Conservation (phyloP, 2,113 vertebrate species). For the Prunella himalayana region DNA sequence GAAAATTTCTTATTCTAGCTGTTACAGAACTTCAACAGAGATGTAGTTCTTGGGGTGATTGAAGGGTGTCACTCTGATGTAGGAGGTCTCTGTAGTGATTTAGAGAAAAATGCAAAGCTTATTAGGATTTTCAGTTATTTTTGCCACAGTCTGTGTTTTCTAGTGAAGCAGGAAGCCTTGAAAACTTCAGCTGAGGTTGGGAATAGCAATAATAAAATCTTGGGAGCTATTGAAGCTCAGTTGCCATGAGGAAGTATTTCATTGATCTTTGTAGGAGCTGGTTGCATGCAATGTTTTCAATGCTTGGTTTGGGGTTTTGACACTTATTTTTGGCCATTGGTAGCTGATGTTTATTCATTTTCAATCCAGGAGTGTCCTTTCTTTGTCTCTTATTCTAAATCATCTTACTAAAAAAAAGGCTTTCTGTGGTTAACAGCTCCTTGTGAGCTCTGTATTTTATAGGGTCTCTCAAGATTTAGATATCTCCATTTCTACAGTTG, state of each 20-base stretch:
- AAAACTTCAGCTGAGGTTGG: neutral
- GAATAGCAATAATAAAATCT: neutral
- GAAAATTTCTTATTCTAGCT: neutral
- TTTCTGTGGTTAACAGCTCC: neutral
- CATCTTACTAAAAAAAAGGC: accelerated
- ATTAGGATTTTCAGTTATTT: neutral
- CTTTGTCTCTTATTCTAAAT: neutral
- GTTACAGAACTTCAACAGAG: neutral
- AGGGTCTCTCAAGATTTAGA: neutral
- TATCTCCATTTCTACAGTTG: neutral
- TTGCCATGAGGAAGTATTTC: neutral
- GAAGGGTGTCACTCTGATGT: neutral
- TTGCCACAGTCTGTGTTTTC: neutral
- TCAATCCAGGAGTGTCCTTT: neutral
- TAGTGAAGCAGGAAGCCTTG: neutral
- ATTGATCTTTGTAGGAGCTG: neutral
- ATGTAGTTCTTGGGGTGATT: neutral
- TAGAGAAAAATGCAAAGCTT: neutral
- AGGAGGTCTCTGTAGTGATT: neutral
- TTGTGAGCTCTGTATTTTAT: neutral
- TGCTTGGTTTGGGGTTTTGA: neutral
- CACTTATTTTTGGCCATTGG: neutral
- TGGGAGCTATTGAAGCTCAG: neutral
- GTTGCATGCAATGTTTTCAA: accelerated
- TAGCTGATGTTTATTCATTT: neutral